These are phyloP conservation scores for Hydrophis major DNA, from an alignment of 2,797 vertebrate species.

Conservation along the genomic window DNA sequence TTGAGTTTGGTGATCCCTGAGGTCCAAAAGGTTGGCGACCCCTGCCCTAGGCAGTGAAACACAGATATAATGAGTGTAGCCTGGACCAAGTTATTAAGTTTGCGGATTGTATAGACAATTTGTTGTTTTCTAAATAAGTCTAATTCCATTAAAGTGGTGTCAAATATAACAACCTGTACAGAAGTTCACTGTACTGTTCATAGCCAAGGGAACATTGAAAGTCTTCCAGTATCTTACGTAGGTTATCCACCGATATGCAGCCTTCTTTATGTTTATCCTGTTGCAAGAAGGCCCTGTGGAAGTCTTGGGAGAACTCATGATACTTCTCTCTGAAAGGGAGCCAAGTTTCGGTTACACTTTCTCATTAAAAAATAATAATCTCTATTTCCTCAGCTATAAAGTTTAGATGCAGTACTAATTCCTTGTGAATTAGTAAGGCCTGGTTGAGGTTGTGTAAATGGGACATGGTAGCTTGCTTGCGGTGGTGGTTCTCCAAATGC, in stretches of 20 bases:
- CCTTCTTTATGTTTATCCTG: conserved; percentile 57
- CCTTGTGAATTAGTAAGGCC: not conserved
- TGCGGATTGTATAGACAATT: not conserved
- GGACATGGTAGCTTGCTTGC: not conserved
- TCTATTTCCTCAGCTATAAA: not conserved
- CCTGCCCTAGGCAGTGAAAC: too few relatives aligned
- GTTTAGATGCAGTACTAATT: not conserved
- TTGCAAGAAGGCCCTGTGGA: conserved; percentile 54
- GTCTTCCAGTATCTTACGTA: conserved; percentile 58
- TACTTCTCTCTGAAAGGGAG: conserved; percentile 69
- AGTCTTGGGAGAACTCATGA: conserved; percentile 57
- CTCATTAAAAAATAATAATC: not conserved
- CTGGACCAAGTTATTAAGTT: too few relatives aligned
- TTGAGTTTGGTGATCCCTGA: too few relatives aligned
- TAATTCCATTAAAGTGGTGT: not conserved
- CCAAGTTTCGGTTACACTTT: conserved; percentile 37
- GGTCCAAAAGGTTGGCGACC: too few relatives aligned
- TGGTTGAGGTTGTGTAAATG: not conserved
- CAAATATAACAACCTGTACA: conserved; percentile 59
- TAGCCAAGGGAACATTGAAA: conserved; percentile 52
- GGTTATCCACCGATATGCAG: conserved; percentile 38
- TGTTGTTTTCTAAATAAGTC: not conserved
- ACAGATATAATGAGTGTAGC: too few relatives aligned
- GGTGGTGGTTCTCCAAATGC: not conserved
- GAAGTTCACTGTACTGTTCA: conserved; percentile 56